Conservation (phyloP, 2,797 vertebrate species). For the Mionectes olivaceus region DNA sequence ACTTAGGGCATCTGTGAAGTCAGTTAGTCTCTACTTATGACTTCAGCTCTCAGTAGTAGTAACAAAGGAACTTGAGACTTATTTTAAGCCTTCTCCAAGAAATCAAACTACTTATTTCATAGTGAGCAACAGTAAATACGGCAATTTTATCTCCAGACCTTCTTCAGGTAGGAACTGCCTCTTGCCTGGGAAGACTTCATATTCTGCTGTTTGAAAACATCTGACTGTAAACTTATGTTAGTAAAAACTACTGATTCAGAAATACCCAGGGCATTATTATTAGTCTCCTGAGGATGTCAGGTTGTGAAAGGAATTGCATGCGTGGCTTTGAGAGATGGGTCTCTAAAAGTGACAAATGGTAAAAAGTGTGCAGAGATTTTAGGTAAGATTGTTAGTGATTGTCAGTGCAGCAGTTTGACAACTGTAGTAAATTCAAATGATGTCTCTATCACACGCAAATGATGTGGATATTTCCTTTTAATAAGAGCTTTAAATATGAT, state of each 20-base stretch:
- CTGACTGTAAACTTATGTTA: not conserved
- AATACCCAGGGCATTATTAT: not conserved
- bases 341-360: slow-evolving; percentile 19
- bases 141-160: not conserved
- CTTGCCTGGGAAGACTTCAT: not conserved
- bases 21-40: not conserved
- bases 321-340: not conserved
- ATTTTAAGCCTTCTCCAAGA: not conserved
- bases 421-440: not conserved
- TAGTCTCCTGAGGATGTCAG: not conserved
- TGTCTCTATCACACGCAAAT: not conserved
- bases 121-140: not conserved
- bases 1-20: not conserved
- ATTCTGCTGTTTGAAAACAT: not conserved
- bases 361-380: slow-evolving; percentile 8
- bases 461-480: not conserved
- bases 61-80: not conserved
- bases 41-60: not conserved
- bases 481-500: not conserved
- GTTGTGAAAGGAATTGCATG: not conserved
- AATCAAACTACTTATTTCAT: not conserved
- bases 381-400: not conserved
- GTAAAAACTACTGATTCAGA: not conserved
- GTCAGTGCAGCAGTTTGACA: not conserved
- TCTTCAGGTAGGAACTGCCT: not conserved